Conservation (phyloP, 2,797 vertebrate genomes). For the Enoplosus armatus region DNA sequence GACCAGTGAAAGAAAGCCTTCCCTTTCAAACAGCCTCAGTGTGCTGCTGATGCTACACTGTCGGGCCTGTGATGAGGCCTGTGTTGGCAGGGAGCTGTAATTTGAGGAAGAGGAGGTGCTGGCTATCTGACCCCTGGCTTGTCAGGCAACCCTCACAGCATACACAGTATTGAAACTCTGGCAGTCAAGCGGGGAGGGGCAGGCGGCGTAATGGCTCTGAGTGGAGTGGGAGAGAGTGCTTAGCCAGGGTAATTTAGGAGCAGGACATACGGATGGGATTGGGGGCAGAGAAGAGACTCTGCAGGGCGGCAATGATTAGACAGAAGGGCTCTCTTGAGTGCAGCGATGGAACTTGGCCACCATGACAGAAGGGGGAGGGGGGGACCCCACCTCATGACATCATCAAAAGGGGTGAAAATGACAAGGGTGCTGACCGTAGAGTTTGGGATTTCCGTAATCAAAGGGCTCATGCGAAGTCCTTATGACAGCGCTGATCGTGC, state of each 20-base stretch:
- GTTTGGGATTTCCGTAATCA: slow-evolving; percentile 68
- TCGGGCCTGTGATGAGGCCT: slow-evolving; percentile 56
- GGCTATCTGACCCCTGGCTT: slow-evolving; percentile 67
- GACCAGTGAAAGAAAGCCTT: slow-evolving; percentile 36
- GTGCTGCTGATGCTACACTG: slow-evolving; percentile 45
- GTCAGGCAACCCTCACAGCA: slow-evolving; percentile 60
- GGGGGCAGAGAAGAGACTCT: slow-evolving; percentile 77
- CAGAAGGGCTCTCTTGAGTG: slow-evolving; percentile 83
- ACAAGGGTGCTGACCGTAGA: slow-evolving; percentile 51
- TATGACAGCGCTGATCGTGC: slow-evolving; percentile 61
- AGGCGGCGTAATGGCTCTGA: slow-evolving; percentile 73
- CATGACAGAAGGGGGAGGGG: slow-evolving; percentile 44
- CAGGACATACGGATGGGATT: slow-evolving; percentile 80
- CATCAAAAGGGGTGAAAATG: slow-evolving; percentile 61
- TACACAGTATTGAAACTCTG: slow-evolving; percentile 59
- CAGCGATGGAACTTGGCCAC: slow-evolving; percentile 75
- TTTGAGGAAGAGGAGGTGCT: slow-evolving; percentile 76
- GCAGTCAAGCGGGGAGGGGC: slow-evolving; percentile 65
- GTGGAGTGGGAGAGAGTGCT: slow-evolving; percentile 78
- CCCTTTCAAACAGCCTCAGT: slow-evolving; percentile 51
- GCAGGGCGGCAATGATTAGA: slow-evolving; percentile 85
- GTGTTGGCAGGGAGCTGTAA: slow-evolving; percentile 72
- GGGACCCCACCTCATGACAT: slow-evolving; percentile 64
- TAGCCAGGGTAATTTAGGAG: slow-evolving; percentile 86
- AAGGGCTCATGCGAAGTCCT: slow-evolving; percentile 66